Percentiles rank a stretch among this genome's conserved stretches.
These are phyloP conservation scores for Melanotaenia nigrans DNA, from an alignment of 2,797 vertebrate genomes.

Conservation along the genomic window DNA sequence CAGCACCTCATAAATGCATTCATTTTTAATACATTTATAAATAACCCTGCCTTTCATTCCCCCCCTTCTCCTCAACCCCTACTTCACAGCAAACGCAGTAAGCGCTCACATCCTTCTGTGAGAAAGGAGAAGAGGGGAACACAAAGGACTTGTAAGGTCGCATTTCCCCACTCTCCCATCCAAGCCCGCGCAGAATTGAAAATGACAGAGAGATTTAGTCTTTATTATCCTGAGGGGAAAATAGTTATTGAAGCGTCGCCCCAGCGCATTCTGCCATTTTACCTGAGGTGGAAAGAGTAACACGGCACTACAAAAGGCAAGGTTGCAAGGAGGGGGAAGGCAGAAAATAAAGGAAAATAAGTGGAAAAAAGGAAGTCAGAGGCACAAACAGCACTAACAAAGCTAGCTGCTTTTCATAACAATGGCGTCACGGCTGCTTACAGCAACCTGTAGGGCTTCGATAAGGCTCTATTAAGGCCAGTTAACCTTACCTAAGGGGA, in stretches of 20 bases:
- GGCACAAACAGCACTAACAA: conserved; percentile 81
- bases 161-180: conserved; percentile 83
- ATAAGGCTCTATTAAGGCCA: conserved; percentile 85
- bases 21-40: conserved; percentile 87
- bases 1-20: conserved; percentile 81
- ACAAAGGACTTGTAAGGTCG: conserved; percentile 85
- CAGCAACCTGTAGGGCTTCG: conserved; percentile 85
- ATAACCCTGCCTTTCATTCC: conserved; percentile 82
- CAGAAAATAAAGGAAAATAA: conserved; percentile 73
- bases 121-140: conserved; percentile 62
- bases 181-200: conserved; percentile 80
- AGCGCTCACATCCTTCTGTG: conserved; percentile 63
- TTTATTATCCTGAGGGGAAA: conserved; percentile 84
- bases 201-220: conserved; percentile 87
- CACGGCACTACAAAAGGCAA: conserved; percentile 78
- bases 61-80: conserved; percentile 33
- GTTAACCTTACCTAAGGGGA: conserved; percentile 78
- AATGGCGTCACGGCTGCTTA: conserved; percentile 83
- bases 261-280: conserved; percentile 77
- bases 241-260: conserved; percentile 83
- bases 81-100: conserved; percentile 67
- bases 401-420: conserved; percentile 86
- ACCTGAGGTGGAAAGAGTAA: conserved; percentile 79
- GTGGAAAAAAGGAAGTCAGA: conserved; percentile 68
- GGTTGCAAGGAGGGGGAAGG: conserved; percentile 60